A percentile compares a stretch with the other conserved stretches of the same genome.
Evolutionary conservation across 2,797 vertebrate species (phyloP).

Genomic region (Spondyliosoma cantharus): DNA sequence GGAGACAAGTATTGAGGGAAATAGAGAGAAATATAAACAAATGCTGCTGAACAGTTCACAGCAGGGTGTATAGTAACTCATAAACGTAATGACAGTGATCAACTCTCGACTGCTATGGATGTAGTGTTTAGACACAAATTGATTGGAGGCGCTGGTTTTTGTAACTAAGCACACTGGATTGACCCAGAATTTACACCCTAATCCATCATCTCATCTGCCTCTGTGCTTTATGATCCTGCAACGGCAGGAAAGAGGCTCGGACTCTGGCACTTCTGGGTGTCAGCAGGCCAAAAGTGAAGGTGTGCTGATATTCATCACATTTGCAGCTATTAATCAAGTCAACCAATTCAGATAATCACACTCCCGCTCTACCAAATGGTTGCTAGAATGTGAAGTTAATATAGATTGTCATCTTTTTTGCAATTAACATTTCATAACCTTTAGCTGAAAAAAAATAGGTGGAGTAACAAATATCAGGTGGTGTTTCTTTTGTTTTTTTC

Average conservation of each 20-base stretch:
- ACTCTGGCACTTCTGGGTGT: constrained; percentile 3
- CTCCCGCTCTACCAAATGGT: neutral
- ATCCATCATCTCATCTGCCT: constrained; percentile 54
- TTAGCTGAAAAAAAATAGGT: constrained; percentile 19
- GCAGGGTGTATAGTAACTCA: neutral
- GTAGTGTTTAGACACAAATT: neutral
- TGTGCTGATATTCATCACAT: neutral
- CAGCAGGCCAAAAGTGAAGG: neutral
- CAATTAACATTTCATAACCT: constrained; percentile 26
- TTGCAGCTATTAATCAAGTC: neutral
- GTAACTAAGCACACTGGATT: neutral
- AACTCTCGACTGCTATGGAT: neutral
- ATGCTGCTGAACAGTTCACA: neutral
- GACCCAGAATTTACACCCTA: constrained; percentile 18
- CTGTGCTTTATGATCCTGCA: constrained; percentile 21
- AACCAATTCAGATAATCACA: neutral
- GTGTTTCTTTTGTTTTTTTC: neutral
- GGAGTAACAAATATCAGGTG: constrained; percentile 14
- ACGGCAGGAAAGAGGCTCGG: neutral
- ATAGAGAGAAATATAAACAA: too few relatives aligned
- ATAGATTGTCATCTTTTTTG: constrained; percentile 14
- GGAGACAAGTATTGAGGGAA: neutral
- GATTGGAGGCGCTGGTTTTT: neutral
- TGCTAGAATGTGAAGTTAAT: constrained; percentile 11
- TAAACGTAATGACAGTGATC: neutral